A percentile compares a stretch with the other conserved stretches of the same genome.
Evolutionary conservation across 1,140 invertebrate species (phyloP).

Genomic region (Aphis gossypii): DNA sequence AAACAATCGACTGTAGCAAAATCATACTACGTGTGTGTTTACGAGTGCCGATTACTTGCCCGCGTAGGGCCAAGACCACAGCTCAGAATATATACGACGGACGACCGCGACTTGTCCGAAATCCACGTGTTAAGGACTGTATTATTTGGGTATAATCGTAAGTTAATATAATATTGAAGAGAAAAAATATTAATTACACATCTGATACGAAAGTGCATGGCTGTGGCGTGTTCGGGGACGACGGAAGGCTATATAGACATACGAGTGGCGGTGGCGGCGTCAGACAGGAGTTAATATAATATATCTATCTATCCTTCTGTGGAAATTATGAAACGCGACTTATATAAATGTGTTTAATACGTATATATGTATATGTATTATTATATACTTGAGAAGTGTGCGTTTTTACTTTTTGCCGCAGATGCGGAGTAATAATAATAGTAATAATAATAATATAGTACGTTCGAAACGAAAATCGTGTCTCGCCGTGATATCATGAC

Average conservation of each 20-base stretch:
- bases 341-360: not conserved
- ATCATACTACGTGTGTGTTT: not conserved
- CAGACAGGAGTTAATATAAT: not conserved
- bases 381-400: not conserved
- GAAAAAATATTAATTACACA: not conserved
- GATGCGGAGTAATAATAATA: not conserved
- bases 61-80: too few relatives aligned
- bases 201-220: not conserved
- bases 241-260: not conserved
- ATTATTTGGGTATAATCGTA: too few relatives aligned
- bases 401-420: not conserved
- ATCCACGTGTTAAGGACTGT: not conserved
- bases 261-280: not conserved
- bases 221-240: not conserved
- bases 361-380: not conserved
- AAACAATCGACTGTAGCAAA: not conserved
- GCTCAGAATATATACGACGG: too few relatives aligned
- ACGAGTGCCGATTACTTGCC: too few relatives aligned
- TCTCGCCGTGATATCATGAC: not conserved
- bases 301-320: not conserved
- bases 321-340: not conserved
- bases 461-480: constrained; percentile 3
- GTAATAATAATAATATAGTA: not conserved
- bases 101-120: not conserved
- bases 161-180: not conserved